A percentile compares a stretch with the other conserved stretches of the same genome.
phyloP scores from a whole-genome alignment of 2,888 invertebrate species.

The Cryptocephalus primarius region DNA sequence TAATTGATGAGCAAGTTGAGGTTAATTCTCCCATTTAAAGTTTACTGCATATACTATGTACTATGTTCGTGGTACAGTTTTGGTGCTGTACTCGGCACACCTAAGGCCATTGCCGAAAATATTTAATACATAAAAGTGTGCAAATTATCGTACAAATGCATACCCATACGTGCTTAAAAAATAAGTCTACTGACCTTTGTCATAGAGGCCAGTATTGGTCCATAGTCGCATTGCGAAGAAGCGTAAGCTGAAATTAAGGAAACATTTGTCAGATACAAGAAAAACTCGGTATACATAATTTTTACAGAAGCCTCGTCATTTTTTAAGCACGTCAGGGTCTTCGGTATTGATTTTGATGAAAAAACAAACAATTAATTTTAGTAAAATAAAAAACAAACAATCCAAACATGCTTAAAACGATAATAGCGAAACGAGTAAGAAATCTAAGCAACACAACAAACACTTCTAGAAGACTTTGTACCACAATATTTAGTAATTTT shows the following conservation, averaged over 20 bases:
- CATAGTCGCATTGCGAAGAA: slow-evolving; percentile 39
- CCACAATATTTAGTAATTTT: too few relatives aligned
- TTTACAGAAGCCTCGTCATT: slow-evolving; percentile 12
- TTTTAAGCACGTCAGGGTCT: slow-evolving; percentile 28
- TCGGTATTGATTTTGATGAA: not conserved
- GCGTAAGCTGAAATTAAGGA: slow-evolving; percentile 40
- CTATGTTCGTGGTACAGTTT: too few relatives aligned
- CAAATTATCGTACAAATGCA: not conserved
- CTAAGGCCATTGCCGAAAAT: too few relatives aligned
- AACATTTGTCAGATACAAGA: slow-evolving; percentile 18
- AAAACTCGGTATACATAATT: not conserved
- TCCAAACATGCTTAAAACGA: slow-evolving; percentile 22
- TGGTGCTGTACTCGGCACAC: too few relatives aligned
- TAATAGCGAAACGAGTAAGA: not conserved
- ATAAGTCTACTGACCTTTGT: slow-evolving; percentile 37
- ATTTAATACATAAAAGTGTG: too few relatives aligned
- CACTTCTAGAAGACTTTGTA: too few relatives aligned
- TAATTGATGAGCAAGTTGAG: too few relatives aligned
- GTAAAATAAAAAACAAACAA: slow-evolving; percentile 9
- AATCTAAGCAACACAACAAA: too few relatives aligned
- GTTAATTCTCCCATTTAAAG: too few relatives aligned
- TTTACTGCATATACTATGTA: too few relatives aligned
- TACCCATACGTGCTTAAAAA: slow-evolving; percentile 29
- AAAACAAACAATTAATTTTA: not conserved
- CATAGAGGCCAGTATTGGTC: slow-evolving; percentile 41